Evolutionary conservation across 2,113 vertebrate genomes (phyloP), one percentile per base, ranked within the genome.

Genomic region (Prunella himalayana): DNA sequence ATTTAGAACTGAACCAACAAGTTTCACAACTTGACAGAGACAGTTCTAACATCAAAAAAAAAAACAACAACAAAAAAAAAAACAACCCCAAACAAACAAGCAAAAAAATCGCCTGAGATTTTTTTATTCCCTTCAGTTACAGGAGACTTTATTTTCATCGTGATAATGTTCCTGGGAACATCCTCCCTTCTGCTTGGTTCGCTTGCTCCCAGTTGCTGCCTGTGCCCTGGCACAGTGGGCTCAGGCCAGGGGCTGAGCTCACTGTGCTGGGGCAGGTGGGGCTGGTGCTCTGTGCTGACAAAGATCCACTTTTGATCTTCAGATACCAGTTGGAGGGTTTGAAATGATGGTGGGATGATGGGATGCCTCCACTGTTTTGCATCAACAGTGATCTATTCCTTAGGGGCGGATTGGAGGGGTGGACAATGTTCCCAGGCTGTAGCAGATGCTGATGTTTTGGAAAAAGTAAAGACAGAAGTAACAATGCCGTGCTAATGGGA

Each of bases 91-190:
- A 42, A n/a, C 16, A 37, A 76, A 10, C 18, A 42, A 72, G 10
- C 30, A 37, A 42, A 75, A 70, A 79, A 87, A 91, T 82, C 11
- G 0, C 39, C n/a, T 28, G 68, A 86, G 63, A 50, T 73, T 85
- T 86, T 86, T 92, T 68, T 70, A 76, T 81, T 44, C 79, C 90
- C 61, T 91, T 94, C 51, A 60, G 91, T 95, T 95, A 82, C 92
- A 94, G 91, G 94, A 96, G 95, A 94, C 82, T 94, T 96, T 90
- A 5, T 76, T 96, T 95, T 93, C 92, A 86, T 94, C 72, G 51
- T 73, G 53, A 24, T 45, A 50, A 73, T 22, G 33, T 83, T 94
- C 78, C 86, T 84, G 85, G 73, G 92, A 93, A 54, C 60, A 61
- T 75, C 71, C 83, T 80, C 81, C 82, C 87, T 86, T 87, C 77